A percentile compares a stretch with the other conserved stretches of the same genome.
These are phyloP conservation scores for Tangachromis dhanisi DNA, from an alignment of 2,113 vertebrate genomes.

Conservation along the genomic window DNA sequence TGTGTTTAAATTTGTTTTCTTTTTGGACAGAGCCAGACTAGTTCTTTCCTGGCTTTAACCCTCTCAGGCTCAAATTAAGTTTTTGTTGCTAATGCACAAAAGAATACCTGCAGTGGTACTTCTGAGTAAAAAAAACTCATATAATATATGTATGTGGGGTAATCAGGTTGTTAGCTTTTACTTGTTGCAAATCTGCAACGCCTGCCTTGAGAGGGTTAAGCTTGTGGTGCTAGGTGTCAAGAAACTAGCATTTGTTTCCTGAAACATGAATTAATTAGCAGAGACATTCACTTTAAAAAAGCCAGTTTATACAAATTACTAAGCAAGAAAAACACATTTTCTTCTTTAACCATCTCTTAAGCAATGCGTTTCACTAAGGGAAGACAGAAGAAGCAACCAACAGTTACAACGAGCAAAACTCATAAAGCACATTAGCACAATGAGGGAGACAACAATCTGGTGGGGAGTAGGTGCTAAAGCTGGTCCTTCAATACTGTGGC, in stretches of 20 bases:
- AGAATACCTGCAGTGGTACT: background rate
- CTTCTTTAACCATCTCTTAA: background rate
- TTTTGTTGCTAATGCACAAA: background rate
- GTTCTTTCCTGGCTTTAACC: no score
- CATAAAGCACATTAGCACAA: background rate
- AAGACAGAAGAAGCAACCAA: background rate
- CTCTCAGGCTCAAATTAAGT: background rate
- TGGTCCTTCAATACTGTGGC: background rate
- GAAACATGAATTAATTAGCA: background rate
- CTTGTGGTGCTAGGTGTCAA: background rate
- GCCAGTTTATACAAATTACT: background rate
- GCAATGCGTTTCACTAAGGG: fast-evolving
- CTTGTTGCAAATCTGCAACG: background rate
- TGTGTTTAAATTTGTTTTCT: no score
- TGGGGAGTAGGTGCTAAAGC: background rate
- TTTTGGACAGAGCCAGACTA: no score
- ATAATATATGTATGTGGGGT: background rate
- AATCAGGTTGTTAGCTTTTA: background rate
- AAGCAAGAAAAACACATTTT: background rate
- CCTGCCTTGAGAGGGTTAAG: background rate
- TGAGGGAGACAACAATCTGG: background rate
- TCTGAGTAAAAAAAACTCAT: background rate
- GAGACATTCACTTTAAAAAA: background rate
- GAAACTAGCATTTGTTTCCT: background rate
- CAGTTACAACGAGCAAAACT: background rate